Evolutionary conservation across 2,113 vertebrate species (phyloP).

Genomic region (Egretta garzetta): DNA sequence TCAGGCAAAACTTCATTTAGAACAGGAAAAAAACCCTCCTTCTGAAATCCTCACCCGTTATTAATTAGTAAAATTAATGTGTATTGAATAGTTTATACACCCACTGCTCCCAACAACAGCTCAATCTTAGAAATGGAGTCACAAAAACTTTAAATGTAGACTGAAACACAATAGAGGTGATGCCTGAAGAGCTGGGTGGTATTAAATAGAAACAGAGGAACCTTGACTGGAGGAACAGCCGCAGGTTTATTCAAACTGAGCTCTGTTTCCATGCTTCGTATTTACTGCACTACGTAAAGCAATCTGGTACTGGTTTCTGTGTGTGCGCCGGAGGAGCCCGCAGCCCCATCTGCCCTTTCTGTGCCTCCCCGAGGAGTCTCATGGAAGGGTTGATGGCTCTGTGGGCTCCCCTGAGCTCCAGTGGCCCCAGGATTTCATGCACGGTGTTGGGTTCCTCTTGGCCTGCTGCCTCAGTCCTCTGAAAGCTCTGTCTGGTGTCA

Average conservation of each 20-base stretch:
- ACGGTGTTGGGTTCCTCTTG: background rate
- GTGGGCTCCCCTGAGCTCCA: background rate
- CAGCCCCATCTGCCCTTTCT: background rate
- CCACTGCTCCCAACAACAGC: background rate
- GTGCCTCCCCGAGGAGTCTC: background rate
- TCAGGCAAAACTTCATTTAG: background rate
- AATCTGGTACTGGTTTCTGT: background rate
- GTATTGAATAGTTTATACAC: background rate
- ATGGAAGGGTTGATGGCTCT: background rate
- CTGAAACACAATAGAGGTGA: background rate
- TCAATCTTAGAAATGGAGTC: background rate
- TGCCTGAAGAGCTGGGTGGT: background rate
- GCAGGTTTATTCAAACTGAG: background rate
- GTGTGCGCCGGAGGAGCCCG: background rate
- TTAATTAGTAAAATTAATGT: background rate
- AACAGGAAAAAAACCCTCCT: background rate
- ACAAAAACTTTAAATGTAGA: background rate
- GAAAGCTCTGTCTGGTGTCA: accelerated
- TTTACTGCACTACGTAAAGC: background rate
- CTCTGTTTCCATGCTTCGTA: background rate
- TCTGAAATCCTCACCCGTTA: background rate
- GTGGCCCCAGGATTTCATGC: background rate
- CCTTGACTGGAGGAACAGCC: background rate
- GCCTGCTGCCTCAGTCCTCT: background rate
- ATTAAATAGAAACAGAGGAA: background rate